Evolutionary conservation across 1,140 invertebrate species (phyloP).

Genomic region (Magallana gigas): DNA sequence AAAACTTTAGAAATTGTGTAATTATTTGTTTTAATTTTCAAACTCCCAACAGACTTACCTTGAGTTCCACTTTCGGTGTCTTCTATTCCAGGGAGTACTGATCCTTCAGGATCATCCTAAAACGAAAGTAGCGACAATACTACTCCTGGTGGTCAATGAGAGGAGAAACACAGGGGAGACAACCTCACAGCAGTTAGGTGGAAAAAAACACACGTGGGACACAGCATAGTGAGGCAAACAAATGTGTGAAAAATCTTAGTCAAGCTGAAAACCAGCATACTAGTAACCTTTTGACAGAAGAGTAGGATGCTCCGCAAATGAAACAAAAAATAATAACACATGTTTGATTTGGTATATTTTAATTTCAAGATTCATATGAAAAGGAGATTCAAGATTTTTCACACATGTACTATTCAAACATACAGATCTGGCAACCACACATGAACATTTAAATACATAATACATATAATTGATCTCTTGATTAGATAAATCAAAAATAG

Average conservation of each 20-base stretch:
- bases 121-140: not conserved
- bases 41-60: not conserved
- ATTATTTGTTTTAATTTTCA: not conserved
- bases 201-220: not conserved
- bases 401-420: not conserved
- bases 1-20: not conserved
- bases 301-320: too few species aligned
- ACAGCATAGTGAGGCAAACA: not conserved
- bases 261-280: not conserved
- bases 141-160: not conserved
- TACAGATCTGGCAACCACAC: too few species aligned
- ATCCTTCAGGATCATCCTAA: conserved; percentile 23
- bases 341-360: not conserved
- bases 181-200: not conserved
- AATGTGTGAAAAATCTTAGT: conserved; percentile 26
- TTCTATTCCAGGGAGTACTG: not conserved
- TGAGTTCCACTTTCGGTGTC: not conserved
- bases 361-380: not conserved
- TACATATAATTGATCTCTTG: too few species aligned
- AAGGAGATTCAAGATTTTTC: conserved; percentile 22
- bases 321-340: not conserved
- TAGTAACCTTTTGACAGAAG: too few species aligned
- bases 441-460: not conserved
- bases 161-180: not conserved
- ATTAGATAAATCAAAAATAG: too few species aligned